A percentile compares a stretch with the other conserved stretches of the same genome.
Evolutionary conservation across 2,113 vertebrate species (phyloP).

Genomic region (Eubucco bourcierii): DNA sequence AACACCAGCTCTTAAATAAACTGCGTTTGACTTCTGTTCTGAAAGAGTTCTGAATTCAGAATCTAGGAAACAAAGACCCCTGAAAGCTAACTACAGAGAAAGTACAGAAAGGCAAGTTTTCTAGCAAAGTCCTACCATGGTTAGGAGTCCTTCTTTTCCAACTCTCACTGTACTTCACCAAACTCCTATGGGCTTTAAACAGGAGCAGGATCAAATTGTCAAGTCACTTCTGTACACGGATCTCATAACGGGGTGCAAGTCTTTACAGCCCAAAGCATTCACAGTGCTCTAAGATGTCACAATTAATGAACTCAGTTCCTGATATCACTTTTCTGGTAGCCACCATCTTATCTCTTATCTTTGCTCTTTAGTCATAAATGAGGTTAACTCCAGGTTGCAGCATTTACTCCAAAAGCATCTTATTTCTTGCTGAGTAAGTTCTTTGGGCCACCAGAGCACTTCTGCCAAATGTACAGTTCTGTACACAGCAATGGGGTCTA

Average conservation of each 20-base stretch:
- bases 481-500: background rate
- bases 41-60: background rate
- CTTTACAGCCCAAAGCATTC: background rate
- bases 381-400: conserved; percentile 6
- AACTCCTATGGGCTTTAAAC: background rate
- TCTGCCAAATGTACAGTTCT: conserved; percentile 22
- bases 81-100: background rate
- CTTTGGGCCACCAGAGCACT: background rate
- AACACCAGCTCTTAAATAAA: background rate
- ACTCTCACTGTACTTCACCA: background rate
- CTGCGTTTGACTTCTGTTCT: background rate
- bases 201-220: background rate
- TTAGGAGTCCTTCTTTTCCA: background rate
- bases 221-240: background rate
- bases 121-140: background rate
- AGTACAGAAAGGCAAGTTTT: background rate
- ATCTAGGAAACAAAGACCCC: background rate
- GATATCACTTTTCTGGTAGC: conserved; percentile 11
- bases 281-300: background rate
- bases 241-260: background rate
- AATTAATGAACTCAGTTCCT: conserved; percentile 1
- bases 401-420: conserved; percentile 25
- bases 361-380: conserved; percentile 32
- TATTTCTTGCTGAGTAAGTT: conserved; percentile 17
- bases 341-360: conserved; percentile 35